These are phyloP conservation scores for Polyploca ridens DNA, from an alignment of 2,888 invertebrate species.

Conservation along the genomic window DNA sequence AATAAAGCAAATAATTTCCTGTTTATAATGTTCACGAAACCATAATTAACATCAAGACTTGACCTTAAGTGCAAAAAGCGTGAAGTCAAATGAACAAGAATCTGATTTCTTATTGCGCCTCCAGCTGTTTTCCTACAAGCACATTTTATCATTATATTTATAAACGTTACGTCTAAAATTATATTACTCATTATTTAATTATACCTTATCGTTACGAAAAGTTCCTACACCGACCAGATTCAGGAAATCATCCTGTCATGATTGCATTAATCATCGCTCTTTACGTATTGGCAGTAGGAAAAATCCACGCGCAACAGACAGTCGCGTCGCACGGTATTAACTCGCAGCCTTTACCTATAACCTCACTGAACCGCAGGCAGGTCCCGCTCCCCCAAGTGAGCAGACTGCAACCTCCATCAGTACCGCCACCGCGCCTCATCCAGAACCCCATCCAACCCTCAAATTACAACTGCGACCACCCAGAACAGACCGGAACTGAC, in stretches of 20 bases:
- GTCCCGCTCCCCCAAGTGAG: conserved; percentile 25
- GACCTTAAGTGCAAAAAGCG: conserved; percentile 66
- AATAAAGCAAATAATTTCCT: conserved; percentile 3
- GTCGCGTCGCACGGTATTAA: conserved; percentile 37
- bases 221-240: conserved; percentile 26
- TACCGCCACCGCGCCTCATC: conserved; percentile 24
- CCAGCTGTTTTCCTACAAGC: conserved; percentile 57
- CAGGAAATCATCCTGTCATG: conserved; percentile 43
- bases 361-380: conserved; percentile 27
- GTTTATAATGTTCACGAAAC: conserved; percentile 25
- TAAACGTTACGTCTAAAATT: conserved; percentile 23
- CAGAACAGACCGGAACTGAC: conserved; percentile 25
- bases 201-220: conserved; percentile 19
- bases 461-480: conserved; percentile 20
- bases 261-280: conserved; percentile 49
- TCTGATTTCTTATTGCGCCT: conserved; percentile 56
- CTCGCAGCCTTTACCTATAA: conserved; percentile 24
- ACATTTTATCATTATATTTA: conserved; percentile 38
- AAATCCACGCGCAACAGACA: conserved; percentile 47
- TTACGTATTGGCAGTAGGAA: conserved; percentile 46
- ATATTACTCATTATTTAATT: conserved; percentile 18
- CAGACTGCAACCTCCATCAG: conserved; percentile 19
- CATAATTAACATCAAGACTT: conserved; percentile 36
- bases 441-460: conserved; percentile 29
- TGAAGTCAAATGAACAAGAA: conserved; percentile 54